Base-by-base conservation (phyloP, 2,113 vertebrate species). In the Anseranas semipalmata region DNA sequence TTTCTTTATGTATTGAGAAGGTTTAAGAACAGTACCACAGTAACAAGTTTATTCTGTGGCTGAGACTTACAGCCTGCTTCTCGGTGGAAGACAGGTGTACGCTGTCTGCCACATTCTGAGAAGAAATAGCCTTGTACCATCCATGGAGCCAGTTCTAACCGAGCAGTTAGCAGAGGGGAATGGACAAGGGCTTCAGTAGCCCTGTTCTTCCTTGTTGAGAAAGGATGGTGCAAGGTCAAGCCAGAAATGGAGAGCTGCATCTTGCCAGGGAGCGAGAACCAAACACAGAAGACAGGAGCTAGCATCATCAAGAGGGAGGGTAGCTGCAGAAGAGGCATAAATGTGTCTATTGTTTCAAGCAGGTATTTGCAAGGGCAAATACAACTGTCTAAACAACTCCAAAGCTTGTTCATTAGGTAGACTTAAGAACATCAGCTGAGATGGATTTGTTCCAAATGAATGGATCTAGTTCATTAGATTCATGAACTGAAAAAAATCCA, bases 341-440 rank as follows among this genome's bases (percentile, higher is more conserved):
- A 79, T 50, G 63, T 27, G 55, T 25, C 66, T 60, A 53, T 76
- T 66, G 33, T 35, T 83, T 81, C 67, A 60, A 75, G 22, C 52
- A 46, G 17, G 22, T 37, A 43, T 52, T 56, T 82, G 48, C 53
- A 92, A 84, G 55, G 30, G 72, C 76, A 70, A 59, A 52, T 55
- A 56, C 63, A 76, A n/a, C n/a, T n/a, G n/a, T 70, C 25, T 30
- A 17, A 65, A 43, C 39, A 53, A 4, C 65, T 58, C 50, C 80
- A 66, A 53, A 76, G 63, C 55, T 60, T 77, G 55, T 41, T 92
- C 55, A 66, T 84, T 77, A 81, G 43, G 55, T 15, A 48, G 65
- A 33, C 39, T 89, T 73, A 77, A 0, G 20, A 87, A 35, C 35
- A 62, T 87, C 95, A 95, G 89, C 91, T 94, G 93, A 92, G 59